Evolutionary conservation across 2,797 vertebrate species (phyloP).

Genomic region (Lepidocolaptes lacrymiger): DNA sequence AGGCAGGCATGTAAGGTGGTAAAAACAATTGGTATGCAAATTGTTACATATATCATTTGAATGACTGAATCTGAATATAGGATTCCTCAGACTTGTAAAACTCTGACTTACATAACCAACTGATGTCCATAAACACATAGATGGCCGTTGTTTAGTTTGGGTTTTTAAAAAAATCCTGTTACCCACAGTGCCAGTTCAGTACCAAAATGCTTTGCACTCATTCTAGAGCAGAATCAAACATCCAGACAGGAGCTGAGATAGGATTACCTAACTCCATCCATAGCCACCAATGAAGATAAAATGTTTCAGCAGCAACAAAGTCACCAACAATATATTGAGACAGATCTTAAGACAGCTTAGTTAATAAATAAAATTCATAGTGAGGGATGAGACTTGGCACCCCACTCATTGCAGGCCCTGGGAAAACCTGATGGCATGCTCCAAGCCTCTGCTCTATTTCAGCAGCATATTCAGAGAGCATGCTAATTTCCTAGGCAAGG

Average conservation of each 20-base stretch:
- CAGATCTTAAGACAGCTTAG: neutral
- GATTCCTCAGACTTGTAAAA: neutral
- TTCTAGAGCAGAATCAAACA: neutral
- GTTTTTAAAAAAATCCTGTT: neutral
- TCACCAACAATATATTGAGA: neutral
- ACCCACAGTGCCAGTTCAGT: neutral
- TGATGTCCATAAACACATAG: neutral
- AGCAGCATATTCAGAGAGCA: neutral
- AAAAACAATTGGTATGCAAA: neutral
- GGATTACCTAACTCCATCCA: neutral
- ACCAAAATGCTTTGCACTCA: neutral
- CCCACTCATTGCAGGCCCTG: neutral
- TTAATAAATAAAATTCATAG: neutral
- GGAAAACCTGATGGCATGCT: neutral
- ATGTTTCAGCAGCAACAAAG: neutral
- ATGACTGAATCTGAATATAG: neutral
- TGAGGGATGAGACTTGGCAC: neutral
- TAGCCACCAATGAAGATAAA: accelerated
- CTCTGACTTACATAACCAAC: accelerated
- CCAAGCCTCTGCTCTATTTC: neutral
- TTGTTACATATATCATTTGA: neutral
- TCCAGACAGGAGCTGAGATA: neutral
- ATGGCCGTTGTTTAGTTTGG: neutral
- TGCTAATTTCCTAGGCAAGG: neutral
- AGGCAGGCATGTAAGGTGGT: neutral